Evolutionary conservation across 1,140 invertebrate species (phyloP).

Genomic region (Cydia fagiglandana): DNA sequence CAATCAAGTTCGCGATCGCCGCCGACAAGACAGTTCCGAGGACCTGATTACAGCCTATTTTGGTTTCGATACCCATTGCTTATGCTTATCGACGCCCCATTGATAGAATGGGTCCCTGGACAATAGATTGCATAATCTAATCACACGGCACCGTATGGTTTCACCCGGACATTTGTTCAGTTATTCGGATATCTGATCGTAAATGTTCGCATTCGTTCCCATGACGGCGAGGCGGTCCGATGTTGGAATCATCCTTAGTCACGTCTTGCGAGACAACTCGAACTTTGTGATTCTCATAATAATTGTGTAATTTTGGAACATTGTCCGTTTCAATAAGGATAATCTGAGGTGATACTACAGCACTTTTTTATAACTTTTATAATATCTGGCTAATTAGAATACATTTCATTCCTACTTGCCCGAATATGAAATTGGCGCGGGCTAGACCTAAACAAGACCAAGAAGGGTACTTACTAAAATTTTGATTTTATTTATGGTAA

Average conservation of each 20-base stretch:
- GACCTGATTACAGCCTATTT: constrained; percentile 28
- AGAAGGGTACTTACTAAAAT: no score
- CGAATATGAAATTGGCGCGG: no score
- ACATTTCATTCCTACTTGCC: no score
- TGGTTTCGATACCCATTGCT: constrained; percentile 31
- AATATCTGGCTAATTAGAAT: no score
- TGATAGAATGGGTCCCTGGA: constrained; percentile 24
- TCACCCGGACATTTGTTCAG: constrained; percentile 36
- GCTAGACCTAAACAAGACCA: no score
- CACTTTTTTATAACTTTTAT: no score
- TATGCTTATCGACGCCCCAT: constrained; percentile 41
- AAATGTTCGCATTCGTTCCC: constrained; percentile 37
- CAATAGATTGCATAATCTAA: constrained; percentile 38
- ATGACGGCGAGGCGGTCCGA: constrained; percentile 42
- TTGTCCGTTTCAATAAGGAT: no score
- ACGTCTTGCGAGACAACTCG: constrained; percentile 38
- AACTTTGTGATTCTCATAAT: background rate
- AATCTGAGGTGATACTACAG: no score
- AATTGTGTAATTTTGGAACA: no score
- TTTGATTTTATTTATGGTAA: no score
- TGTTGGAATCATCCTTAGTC: constrained; percentile 33
- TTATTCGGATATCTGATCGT: constrained; percentile 34
- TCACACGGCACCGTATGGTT: constrained; percentile 32
- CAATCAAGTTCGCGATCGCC: constrained; percentile 6
- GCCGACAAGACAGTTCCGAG: constrained; percentile 2